Base-by-base conservation (phyloP, 2,797 vertebrate genomes). In the Amblyopsis hoosieri region DNA sequence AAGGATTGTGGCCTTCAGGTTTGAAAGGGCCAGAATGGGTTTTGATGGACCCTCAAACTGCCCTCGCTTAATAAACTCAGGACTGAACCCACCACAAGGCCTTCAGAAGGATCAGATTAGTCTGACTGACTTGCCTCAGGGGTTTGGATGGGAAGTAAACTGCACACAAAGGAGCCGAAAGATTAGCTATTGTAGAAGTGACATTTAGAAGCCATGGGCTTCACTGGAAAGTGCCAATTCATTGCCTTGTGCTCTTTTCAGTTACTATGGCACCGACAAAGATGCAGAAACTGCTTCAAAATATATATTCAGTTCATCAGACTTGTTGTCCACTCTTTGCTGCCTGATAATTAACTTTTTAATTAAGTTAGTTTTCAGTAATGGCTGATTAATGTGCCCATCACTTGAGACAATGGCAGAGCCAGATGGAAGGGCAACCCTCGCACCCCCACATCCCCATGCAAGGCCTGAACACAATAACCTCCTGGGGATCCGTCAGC, bases 141-240 rank as follows among this genome's bases (percentile, higher is more conserved):
- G 80, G 60, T 60, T 64, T 61, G 58, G 79, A 76, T 29, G 53
- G 57, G 71, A 79, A 65, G 62, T 79, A 80, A 82, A 64, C 74
- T 71, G 64, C 61, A 78, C 74, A 86, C 84, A 88, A 81, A 79
- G 71, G 71, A 71, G 68, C 10, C 10, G 52, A 23, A 47, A 61
- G 66, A 81, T 84, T 80, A 76, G 65, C 71, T 76, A 83, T 86
- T 87, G 74, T 85, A 33, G 60, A 82, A 75, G 79, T 85, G 82
- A 81, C 82, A 79, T 51, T 60, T 79, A 82, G 77, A 81, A 64
- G 61, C 57, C 73, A 48, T 52, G 49, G 71, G 71, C 29, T 64
- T 69, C 54, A 57, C 71, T 76, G 82, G 82, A 84, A 81, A 78
- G 72, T 76, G 66, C 31, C 74, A 78, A 69, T 80, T 83, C 71